Base-by-base conservation (phyloP, 2,113 vertebrate genomes). In the Equus quagga region DNA sequence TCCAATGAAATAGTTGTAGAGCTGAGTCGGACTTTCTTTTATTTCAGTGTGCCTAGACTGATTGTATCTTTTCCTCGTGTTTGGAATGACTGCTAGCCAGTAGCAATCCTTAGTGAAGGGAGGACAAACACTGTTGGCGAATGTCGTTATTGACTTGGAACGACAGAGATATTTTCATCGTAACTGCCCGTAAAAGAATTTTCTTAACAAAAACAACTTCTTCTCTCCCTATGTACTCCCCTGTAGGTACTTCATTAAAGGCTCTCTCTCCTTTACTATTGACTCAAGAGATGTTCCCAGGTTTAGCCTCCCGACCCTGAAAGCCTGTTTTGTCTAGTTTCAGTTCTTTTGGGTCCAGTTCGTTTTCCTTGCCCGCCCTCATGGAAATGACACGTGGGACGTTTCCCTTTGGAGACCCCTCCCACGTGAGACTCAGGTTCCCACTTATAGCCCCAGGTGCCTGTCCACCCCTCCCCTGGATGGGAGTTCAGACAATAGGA, bases 41-140 rank as follows among this genome's bases (percentile, higher is more conserved):
- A 93, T 96, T 98, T 96, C 92, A 54, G 2, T 76, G n/a, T 81
- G 78, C 69, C 26, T 67, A 26, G n/a, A 88, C 81, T 87, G 82
- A 51, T 83, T 91, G 31, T 95, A 93, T 76, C 82, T 87, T 92
- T 84, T 95, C 69, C 91, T 54, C 93, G 76, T 86, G 62, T 96
- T 92, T 76, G 41, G 93, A 96, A 72, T 96, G 95, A 96, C 97
- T 95, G 97, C 97, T 94, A 93, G 89, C 83, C 76, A 91, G 60
- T 60, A 96, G 94, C 79, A 87, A n/a, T 69, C 31, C 67, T 90
- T 87, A 85, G 69, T 81, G 60, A 95, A 80, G 17, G 69, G 19
- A 91, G 8, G 51, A 85, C 85, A 96, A 93, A 96, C 51, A 85
- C 28, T 6, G 49, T 24, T 8, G 10, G 44, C 81, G 64, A 83